phyloP scores from a whole-genome alignment of 2,797 vertebrate genomes.

The Characodon lateralis region DNA sequence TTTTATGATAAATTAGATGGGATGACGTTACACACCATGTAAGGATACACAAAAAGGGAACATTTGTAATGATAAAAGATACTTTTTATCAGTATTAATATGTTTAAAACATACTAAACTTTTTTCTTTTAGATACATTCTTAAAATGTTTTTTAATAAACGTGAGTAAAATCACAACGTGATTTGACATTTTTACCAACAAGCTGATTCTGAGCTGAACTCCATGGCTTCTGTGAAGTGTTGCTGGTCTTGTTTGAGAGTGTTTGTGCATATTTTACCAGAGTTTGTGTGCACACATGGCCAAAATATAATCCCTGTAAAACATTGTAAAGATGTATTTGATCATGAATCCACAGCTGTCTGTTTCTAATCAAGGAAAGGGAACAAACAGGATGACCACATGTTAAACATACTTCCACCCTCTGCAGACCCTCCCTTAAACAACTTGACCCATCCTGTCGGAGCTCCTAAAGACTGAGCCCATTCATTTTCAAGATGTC shows the following conservation, averaged over 20 bases:
- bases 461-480: conserved; percentile 36
- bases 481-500: conserved; percentile 60
- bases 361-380: conserved; percentile 54
- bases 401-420: conserved; percentile 52
- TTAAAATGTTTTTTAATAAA: no score
- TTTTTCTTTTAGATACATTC: no score
- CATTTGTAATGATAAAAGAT: no score
- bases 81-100: neutral
- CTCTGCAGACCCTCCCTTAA: conserved; percentile 33
- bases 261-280: conserved; percentile 34
- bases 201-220: conserved; percentile 14
- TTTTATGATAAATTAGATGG: no score
- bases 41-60: no score
- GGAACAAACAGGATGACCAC: conserved; percentile 62
- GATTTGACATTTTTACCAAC: conserved; percentile 14
- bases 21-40: no score
- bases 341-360: conserved; percentile 46
- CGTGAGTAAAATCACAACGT: neutral
- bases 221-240: conserved; percentile 35
- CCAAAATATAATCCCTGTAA: conserved; percentile 39
- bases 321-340: conserved; percentile 45
- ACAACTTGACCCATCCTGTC: conserved; percentile 48
- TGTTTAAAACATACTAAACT: no score
- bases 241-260: conserved; percentile 33
- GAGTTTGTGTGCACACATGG: conserved; percentile 22